A percentile compares a stretch with the other conserved stretches of the same genome.
Evolutionary conservation across 1,140 invertebrate species (phyloP).

Genomic region (Pollicipes pollicipes): DNA sequence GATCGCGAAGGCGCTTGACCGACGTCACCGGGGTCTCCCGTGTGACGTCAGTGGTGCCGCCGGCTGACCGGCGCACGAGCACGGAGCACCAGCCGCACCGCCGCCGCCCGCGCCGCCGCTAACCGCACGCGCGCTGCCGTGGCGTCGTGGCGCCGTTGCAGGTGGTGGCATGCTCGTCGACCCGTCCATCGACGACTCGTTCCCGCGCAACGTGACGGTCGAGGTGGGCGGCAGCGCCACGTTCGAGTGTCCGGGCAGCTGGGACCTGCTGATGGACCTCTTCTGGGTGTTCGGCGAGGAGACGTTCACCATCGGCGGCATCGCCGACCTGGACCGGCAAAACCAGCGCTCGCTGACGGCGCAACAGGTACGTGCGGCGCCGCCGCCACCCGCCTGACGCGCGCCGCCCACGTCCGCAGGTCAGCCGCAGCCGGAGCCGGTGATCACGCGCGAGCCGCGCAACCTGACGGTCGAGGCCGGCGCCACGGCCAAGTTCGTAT

Average conservation of each 20-base stretch:
- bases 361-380: background rate
- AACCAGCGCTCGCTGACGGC: background rate
- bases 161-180: conserved; percentile 9
- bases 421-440: conserved; percentile 16
- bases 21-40: too few relatives aligned
- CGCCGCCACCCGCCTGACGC: background rate
- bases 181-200: background rate
- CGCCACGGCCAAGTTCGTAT: conserved; percentile 11
- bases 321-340: background rate
- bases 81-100: conserved; percentile 7
- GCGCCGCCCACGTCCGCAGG: conserved; percentile 11
- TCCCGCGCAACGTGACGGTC: conserved; percentile 9
- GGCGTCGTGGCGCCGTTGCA: too few relatives aligned
- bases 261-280: conserved; percentile 1
- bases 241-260: conserved; percentile 9
- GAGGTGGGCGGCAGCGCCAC: background rate
- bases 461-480: conserved; percentile 17
- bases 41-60: too few relatives aligned
- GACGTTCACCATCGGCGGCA: background rate
- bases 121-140: too few relatives aligned
- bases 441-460: conserved; percentile 16
- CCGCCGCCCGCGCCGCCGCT: background rate
- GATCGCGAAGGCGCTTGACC: too few relatives aligned
- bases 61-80: background rate
- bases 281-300: conserved; percentile 6